Conservation (phyloP, 92 coral and sea anemone genomes). For the Muricea muricata region DNA sequence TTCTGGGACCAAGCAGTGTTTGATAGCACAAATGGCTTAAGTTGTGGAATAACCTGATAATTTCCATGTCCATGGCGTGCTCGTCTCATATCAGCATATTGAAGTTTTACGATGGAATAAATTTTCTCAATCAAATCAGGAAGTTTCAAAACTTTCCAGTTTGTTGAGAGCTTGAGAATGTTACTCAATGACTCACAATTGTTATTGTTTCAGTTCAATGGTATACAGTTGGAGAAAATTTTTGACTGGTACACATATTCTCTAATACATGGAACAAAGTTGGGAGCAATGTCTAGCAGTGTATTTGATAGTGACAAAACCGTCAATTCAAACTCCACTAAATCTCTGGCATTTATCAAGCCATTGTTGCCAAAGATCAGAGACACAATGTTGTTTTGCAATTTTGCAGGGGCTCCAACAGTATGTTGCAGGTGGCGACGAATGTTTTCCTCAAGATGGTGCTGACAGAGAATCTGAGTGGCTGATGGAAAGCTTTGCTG, state of each 20-base stretch:
- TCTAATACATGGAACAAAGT: neutral
- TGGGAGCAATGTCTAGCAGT: neutral
- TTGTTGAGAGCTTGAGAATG: neutral
- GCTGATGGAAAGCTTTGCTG: constrained; percentile 1
- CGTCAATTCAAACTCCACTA: neutral
- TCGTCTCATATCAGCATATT: constrained; percentile 10
- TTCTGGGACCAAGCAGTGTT: neutral
- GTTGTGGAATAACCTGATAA: neutral
- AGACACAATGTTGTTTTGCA: neutral
- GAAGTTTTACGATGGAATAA: constrained; percentile 8
- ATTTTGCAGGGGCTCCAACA: neutral
- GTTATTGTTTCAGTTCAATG: constrained; percentile 4
- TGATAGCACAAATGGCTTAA: neutral
- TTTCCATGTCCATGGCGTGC: constrained; percentile 23
- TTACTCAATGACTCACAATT: neutral
- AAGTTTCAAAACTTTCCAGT: neutral
- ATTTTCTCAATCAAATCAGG: constrained; percentile 27
- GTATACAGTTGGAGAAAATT: neutral
- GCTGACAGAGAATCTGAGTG: neutral
- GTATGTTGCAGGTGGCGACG: neutral
- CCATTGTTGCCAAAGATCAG: constrained; percentile 8
- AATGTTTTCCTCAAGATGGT: neutral
- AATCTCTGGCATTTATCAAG: neutral
- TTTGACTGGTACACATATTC: neutral
- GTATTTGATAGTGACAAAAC: neutral